Base-by-base conservation (phyloP, 1,140 invertebrate species). In the Neotoxoptera formosana region DNA sequence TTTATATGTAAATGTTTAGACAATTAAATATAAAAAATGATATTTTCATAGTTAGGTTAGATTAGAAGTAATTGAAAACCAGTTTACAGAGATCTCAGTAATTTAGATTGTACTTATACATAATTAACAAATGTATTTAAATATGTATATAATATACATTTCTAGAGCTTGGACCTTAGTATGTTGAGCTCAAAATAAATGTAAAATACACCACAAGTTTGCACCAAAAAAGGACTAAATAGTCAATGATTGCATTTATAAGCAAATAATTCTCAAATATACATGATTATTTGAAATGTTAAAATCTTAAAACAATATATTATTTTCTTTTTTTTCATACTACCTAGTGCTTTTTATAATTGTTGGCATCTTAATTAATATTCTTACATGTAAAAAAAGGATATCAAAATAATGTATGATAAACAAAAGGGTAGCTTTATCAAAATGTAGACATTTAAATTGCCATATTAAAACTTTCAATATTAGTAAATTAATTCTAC, bases 11-110 rank as follows among this genome's bases (percentile, higher is more conserved):
- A 25, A 34, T 36, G 0, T 56, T 56, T 25, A 36, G 0, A 56
- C 11, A 36, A 21, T 53, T 56, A 53, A 53, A 36, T 53, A 51
- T 51, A 1, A 30, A 56, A 41, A 23, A 56, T 36, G n/a, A 34
- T 89, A 88, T 36, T 45, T 90, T 90, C 67, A 20, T 30, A 14
- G 2, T 45, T 45, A 67, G 1, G 23, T 47, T 90, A 90, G 11
- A 25, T 90, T 7, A 67, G 8, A 20, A 41, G 41, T 41, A 4
- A 41, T 41, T 56, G 7, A 2, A 67, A 90, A 67, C 41, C 41
- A 21, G 17, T 67, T 56, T n/a, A 67, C 25, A 20, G 23, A n/a
- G 89, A 90, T 90, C 89, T 90, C 89, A 90, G 23, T 41, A 89
- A 21, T 45, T 45, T 67, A 67, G 36, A 21, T 90, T 17, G 17